Evolutionary conservation across 2,113 vertebrate genomes (phyloP).

Genomic region (Pedionomus torquatus): DNA sequence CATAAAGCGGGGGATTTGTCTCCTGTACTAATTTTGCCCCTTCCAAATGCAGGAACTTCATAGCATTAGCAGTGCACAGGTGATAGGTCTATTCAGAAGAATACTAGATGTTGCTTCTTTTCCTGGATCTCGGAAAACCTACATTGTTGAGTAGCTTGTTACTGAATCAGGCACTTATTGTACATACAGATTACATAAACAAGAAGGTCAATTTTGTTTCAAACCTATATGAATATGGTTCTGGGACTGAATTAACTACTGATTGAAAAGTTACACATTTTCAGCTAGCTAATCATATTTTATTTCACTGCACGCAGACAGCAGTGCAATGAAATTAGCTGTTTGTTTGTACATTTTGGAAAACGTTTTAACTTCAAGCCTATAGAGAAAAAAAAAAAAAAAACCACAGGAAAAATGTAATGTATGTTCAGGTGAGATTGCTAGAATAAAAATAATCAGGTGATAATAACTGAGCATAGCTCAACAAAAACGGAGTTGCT

Average conservation of each 20-base stretch:
- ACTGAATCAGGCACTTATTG: conserved; percentile 60
- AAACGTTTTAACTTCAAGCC: not conserved
- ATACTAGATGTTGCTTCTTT: not conserved
- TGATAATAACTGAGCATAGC: not conserved
- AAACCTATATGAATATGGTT: conserved; percentile 48
- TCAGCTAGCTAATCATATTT: conserved; percentile 37
- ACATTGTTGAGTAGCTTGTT: conserved; percentile 36
- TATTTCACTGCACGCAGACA: conserved; percentile 45
- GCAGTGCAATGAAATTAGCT: conserved; percentile 67
- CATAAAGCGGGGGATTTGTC: not conserved
- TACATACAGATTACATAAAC: conserved; percentile 59
- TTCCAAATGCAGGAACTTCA: not conserved
- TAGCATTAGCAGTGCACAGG: not conserved
- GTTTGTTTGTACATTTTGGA: conserved; percentile 64
- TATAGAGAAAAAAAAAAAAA: not conserved
- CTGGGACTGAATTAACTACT: conserved; percentile 43
- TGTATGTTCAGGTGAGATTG: not conserved
- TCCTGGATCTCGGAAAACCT: not conserved
- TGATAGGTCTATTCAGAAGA: conserved; percentile 27
- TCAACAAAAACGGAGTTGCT: not conserved
- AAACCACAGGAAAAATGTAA: not conserved
- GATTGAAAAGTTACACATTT: conserved; percentile 61
- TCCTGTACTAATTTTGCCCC: not conserved
- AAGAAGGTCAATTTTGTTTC: conserved; percentile 70
- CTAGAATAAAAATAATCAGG: not conserved